phyloP scores from a whole-genome alignment of 2,797 vertebrate genomes.

The Parauchenoglanis ngamensis region DNA sequence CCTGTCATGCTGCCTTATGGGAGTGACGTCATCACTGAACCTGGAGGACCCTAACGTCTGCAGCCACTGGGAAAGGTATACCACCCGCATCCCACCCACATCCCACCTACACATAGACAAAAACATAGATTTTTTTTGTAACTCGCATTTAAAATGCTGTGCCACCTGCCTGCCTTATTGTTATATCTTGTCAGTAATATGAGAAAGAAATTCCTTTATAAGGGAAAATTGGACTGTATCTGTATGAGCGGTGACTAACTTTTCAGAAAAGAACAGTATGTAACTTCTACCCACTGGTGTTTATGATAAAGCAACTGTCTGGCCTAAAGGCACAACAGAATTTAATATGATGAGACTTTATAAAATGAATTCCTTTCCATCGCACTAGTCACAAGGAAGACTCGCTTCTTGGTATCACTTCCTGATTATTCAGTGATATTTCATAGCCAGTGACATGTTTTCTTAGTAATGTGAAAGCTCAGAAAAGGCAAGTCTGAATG shows the following conservation, averaged over 20 bases:
- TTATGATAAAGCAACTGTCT: background rate
- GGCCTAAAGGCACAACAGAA: background rate
- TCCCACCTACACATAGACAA: background rate
- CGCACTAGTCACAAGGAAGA: background rate
- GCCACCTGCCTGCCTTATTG: background rate
- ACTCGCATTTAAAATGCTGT: background rate
- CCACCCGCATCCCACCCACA: no score
- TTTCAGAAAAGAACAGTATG: background rate
- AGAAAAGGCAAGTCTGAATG: background rate
- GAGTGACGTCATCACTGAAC: conserved; percentile 79
- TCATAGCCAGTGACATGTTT: background rate
- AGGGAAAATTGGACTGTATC: background rate
- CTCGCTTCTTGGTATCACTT: background rate
- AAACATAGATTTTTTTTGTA: background rate
- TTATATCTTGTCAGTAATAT: background rate
- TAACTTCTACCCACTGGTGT: background rate
- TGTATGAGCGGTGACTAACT: background rate
- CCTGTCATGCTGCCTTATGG: conserved; percentile 75
- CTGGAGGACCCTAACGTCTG: conserved; percentile 96
- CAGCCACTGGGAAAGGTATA: conserved; percentile 98
- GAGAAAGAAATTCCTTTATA: background rate
- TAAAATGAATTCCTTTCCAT: background rate
- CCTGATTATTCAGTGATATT: background rate
- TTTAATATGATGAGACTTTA: background rate
- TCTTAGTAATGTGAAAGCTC: background rate